Conservation (phyloP, 2,888 invertebrate genomes). For the Yponomeuta sedellus region DNA sequence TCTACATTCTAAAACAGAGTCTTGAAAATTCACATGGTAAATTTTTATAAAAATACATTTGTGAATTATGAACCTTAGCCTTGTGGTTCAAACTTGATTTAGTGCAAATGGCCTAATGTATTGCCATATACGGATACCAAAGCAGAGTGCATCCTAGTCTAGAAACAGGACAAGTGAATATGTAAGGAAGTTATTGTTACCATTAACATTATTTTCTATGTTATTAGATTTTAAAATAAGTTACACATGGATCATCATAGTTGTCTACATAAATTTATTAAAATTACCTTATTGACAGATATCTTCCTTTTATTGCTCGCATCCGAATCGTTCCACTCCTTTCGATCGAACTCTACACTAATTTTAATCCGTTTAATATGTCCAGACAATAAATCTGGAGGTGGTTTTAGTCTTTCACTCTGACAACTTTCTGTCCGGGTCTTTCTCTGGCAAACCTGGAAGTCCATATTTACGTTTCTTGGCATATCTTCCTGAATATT, state of each 20-base stretch:
- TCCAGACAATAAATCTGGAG: conserved; percentile 51
- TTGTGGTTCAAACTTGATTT: too few species aligned
- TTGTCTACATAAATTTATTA: too few species aligned
- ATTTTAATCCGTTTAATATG: conserved; percentile 58
- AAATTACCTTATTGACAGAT: conserved; percentile 9
- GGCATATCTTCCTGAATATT: conserved; percentile 35
- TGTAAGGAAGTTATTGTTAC: background rate
- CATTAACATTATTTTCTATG: background rate
- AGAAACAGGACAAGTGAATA: background rate
- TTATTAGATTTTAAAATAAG: background rate
- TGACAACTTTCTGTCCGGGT: conserved; percentile 30
- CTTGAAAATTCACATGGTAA: too few species aligned
- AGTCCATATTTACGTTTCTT: conserved; percentile 9
- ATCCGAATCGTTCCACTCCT: conserved; percentile 24
- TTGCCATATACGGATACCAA: too few species aligned
- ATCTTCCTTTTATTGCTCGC: conserved; percentile 51
- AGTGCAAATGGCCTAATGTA: too few species aligned
- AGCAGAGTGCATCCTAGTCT: background rate
- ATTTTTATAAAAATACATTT: too few species aligned
- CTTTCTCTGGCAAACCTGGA: conserved; percentile 27
- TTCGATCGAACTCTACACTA: conserved; percentile 34
- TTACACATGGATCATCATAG: too few species aligned
- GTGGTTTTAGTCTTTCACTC: conserved; percentile 48
- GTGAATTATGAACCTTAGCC: too few species aligned
- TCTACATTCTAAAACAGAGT: too few species aligned